phyloP scores from a whole-genome alignment of 2,888 invertebrate species.

The Leucoma salicis region DNA sequence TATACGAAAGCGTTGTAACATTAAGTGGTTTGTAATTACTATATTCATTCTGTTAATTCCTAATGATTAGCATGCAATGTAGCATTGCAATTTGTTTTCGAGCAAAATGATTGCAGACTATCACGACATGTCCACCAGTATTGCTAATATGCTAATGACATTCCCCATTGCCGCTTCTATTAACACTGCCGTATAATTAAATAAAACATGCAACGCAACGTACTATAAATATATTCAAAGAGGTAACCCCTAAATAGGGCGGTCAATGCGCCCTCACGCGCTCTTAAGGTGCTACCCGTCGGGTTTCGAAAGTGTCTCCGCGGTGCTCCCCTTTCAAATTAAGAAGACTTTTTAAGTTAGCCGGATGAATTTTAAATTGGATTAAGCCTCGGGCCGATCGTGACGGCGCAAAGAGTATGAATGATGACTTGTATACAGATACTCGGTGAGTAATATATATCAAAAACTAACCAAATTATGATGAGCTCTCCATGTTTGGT shows the following conservation, averaged over 20 bases:
- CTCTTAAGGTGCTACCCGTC: slow-evolving; percentile 52
- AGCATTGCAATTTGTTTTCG: slow-evolving; percentile 23
- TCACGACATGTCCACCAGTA: slow-evolving; percentile 32
- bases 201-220: slow-evolving; percentile 38
- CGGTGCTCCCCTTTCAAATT: slow-evolving; percentile 45
- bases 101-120: slow-evolving; percentile 24
- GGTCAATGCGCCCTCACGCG: slow-evolving; percentile 73
- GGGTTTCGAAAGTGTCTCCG: slow-evolving; percentile 52
- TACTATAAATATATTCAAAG: slow-evolving; percentile 49
- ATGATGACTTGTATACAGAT: slow-evolving; percentile 60
- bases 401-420: slow-evolving; percentile 77
- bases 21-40: slow-evolving; percentile 26
- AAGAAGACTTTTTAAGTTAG: slow-evolving; percentile 62
- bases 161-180: slow-evolving; percentile 29
- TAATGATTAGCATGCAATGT: slow-evolving; percentile 25
- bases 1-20: slow-evolving; percentile 12
- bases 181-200: slow-evolving; percentile 35
- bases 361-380: slow-evolving; percentile 75
- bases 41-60: slow-evolving; percentile 19
- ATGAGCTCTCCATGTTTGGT: slow-evolving; percentile 29
- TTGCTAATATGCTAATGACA: slow-evolving; percentile 32
- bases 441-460: slow-evolving; percentile 40
- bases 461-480: slow-evolving; percentile 37
- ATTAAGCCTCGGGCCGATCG: slow-evolving; percentile 71
- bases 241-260: slow-evolving; percentile 63